Base-by-base conservation (phyloP, 2,797 vertebrate species). In the Allobates femoralis region DNA sequence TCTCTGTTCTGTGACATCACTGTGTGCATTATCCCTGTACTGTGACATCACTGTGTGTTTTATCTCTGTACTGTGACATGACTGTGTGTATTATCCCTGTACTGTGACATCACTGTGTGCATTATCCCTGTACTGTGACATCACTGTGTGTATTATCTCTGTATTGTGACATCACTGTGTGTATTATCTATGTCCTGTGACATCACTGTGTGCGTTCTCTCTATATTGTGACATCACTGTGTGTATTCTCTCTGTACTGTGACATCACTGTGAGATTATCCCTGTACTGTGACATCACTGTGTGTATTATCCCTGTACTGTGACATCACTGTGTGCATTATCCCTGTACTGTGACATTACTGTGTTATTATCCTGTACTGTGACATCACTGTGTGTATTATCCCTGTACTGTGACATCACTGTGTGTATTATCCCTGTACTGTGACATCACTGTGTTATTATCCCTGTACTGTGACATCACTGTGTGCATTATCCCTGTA, bases 1-100 rank as follows among this genome's bases (percentile, higher is more conserved):
- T n/a, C n/a, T n/a, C n/a, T n/a, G n/a, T n/a, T n/a, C n/a, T 28
- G 62, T 64, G 62, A 64, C 62, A 64, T 64, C 28, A 64, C 62
- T 64, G 62, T 64, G 26, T 30, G 16, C 16, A n/a, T n/a, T 30
- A 64, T 64, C 62, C 12, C 62, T 64, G 62, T 64, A 64, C 62
- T 28, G 62, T 64, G 28, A 30, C 62, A 64, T 30, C 62, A 64
- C 62, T 64, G 26, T 64, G 26, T 30, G 16, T 15, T 28, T n/a
- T n/a, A 64, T 64, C 62, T 12, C 62, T 64, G 62, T 64, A 64
- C 62, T 28, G 62, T 64, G 62, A 64, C 62, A 64, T 64, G 26
- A 64, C 62, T 66, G 62, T 64, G 62, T 64, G 26, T n/a, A n/a
- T n/a, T n/a, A n/a, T n/a, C n/a, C n/a, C n/a, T n/a, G n/a, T n/a